These are phyloP conservation scores for Gallinago paraguaiae DNA, from an alignment of 2,113 vertebrate genomes.

Conservation along the genomic window DNA sequence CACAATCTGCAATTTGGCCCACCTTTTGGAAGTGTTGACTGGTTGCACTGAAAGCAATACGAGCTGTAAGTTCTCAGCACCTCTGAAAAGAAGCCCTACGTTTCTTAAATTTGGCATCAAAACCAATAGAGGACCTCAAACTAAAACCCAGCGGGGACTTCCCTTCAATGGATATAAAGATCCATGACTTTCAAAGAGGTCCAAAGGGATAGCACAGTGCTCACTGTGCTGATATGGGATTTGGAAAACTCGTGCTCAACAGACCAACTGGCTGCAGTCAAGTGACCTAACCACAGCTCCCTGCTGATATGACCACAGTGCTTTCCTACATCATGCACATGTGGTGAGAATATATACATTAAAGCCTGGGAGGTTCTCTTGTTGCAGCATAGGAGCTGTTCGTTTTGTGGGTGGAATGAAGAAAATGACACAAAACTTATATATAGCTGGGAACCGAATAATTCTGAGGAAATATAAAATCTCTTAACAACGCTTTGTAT, in stretches of 20 bases:
- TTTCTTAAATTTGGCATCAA: not conserved
- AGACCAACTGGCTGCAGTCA: not conserved
- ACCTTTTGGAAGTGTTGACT: not conserved
- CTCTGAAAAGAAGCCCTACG: not conserved
- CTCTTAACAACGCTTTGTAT: not conserved
- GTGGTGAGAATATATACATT: not conserved
- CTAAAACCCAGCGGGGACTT: not conserved
- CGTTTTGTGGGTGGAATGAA: not conserved
- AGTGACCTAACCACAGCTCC: not conserved
- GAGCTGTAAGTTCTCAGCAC: not conserved
- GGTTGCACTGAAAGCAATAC: not conserved
- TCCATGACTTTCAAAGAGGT: not conserved
- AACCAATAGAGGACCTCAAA: not conserved
- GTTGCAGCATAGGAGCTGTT: not conserved
- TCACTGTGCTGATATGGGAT: not conserved
- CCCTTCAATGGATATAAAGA: not conserved
- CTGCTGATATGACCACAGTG: rapidly evolving
- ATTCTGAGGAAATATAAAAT: not conserved
- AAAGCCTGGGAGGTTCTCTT: not conserved
- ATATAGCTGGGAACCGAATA: rapidly evolving
- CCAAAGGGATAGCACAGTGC: not conserved
- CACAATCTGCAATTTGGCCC: not conserved
- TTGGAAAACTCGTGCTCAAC: not conserved
- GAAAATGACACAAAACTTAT: not conserved
- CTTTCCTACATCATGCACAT: not conserved